Evolutionary conservation across 2,797 vertebrate genomes (phyloP), one percentile per base, ranked within the genome.

Genomic region (Thaleichthys pacificus): DNA sequence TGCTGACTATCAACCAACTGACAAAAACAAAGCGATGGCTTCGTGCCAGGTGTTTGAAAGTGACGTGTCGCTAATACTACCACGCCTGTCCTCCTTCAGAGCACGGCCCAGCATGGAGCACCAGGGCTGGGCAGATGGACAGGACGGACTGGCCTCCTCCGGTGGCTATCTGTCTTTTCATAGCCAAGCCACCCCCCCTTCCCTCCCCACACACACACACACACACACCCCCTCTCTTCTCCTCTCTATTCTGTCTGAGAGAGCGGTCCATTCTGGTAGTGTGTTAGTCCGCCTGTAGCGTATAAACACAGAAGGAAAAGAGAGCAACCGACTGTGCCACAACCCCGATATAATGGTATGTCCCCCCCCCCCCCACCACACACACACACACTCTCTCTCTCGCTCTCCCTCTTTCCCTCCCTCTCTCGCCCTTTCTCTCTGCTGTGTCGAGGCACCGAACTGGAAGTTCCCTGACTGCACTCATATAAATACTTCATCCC

Each of bases 401-500:
- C 30, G 61, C 54, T 6, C 30, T 28, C 14, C 17, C 30, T 54
- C 51, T 22, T 15, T 49, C 12, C 28, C 21, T 54, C 61, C 19
- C 19, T 47, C 35, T 2, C 70, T 75, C 69, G 11, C 24, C 57
- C 60, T 49, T 42, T 73, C 65, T 66, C 38, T 51, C 67, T 68
- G 61, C 68, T 75, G 38, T 38, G 42, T 28, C n/a, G 66, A 79
- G 21, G 70, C 75, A 77, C 24, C 71, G 71, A 72, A 80, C 76
- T 83, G 71, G 69, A 81, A 80, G 83, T 68, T 64, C 72, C 69
- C 2, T 65, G 74, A 30, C 74, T 54, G 28, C 66, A 70, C 77
- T 67, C 71, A 3, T 72, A 82, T 84, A 82, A 85, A 82, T 84
- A 77, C 82, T 80, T 83, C 76, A 85, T 80, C 68, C 21, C 66